Evolutionary conservation across 2,888 invertebrate species (phyloP).

Genomic region (Tenthredo livida): DNA sequence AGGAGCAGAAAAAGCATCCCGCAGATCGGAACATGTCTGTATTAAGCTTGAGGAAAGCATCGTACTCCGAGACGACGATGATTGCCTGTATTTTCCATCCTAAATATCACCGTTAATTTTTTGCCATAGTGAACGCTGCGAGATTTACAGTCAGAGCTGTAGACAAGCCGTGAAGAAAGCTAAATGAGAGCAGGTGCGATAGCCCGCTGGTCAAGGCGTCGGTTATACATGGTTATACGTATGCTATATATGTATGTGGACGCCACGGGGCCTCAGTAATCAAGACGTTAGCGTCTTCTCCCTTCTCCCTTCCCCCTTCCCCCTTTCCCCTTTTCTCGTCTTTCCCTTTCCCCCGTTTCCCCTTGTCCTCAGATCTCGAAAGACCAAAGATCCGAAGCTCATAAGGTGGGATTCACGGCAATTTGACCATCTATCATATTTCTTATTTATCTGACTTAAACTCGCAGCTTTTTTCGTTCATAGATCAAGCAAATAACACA

Average conservation of each 20-base stretch:
- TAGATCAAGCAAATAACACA: not conserved
- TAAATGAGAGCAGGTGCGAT: constrained; percentile 54
- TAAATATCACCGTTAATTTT: not conserved
- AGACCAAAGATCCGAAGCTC: constrained; percentile 11
- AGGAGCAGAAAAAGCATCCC: not conserved
- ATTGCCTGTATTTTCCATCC: not conserved
- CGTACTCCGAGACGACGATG: not conserved
- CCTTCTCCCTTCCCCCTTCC: not conserved
- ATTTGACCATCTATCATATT: not conserved
- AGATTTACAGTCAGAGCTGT: not conserved
- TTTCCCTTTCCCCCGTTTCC: not conserved
- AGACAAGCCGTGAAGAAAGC: constrained; percentile 54
- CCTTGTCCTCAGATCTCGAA: not conserved
- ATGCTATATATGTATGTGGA: constrained; percentile 42
- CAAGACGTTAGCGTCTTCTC: constrained; percentile 54
- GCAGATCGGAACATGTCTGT: not conserved
- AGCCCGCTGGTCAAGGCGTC: constrained; percentile 48
- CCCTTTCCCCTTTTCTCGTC: not conserved
- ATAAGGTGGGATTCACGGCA: constrained; percentile 9
- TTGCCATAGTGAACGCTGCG: constrained; percentile 2
- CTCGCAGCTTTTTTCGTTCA: constrained; percentile 1
- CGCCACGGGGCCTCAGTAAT: constrained; percentile 60
- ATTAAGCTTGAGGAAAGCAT: not conserved
- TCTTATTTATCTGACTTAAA: not conserved
- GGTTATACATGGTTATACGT: constrained; percentile 39